phyloP scores from a whole-genome alignment of 2,797 vertebrate species.

The Bryconaethiops microstoma region DNA sequence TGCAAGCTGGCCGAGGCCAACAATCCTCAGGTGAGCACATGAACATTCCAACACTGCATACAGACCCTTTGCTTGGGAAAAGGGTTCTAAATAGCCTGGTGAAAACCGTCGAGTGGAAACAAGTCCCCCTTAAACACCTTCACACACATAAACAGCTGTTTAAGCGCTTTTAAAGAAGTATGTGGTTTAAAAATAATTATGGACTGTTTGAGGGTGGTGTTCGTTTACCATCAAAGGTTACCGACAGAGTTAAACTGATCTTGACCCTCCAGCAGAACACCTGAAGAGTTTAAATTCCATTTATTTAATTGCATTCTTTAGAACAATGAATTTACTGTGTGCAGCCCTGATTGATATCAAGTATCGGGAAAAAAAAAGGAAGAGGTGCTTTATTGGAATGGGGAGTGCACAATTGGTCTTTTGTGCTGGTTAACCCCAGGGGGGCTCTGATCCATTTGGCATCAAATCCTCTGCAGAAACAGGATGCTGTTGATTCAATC shows the following conservation, averaged over 20 bases:
- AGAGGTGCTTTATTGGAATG: slow-evolving; percentile 60
- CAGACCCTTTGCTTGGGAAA: not conserved
- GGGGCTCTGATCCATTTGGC: slow-evolving; percentile 65
- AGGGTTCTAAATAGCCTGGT: not conserved
- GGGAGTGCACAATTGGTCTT: slow-evolving; percentile 68
- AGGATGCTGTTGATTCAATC: slow-evolving; percentile 59
- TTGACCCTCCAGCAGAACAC: slow-evolving; percentile 46
- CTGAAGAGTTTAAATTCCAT: slow-evolving; percentile 46
- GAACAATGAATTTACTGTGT: slow-evolving; percentile 54
- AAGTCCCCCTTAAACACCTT: not conserved
- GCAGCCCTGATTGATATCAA: slow-evolving; percentile 54
- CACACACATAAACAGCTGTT: not conserved
- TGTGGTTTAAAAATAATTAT: slow-evolving; percentile 1
- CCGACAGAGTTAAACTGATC: slow-evolving; percentile 3
- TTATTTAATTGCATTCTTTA: slow-evolving; percentile 49
- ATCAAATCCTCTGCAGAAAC: slow-evolving; percentile 43
- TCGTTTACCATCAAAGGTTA: slow-evolving; percentile 15
- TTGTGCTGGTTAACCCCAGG: slow-evolving; percentile 66
- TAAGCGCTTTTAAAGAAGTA: not conserved
- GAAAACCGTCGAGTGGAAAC: not conserved
- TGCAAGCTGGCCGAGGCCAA: slow-evolving; percentile 99
- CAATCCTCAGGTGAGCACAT: slow-evolving; percentile 91
- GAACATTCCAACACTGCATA: not conserved
- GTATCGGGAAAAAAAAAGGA: slow-evolving; percentile 52
- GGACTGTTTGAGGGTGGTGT: slow-evolving; percentile 6